Conservation (phyloP, 2,888 invertebrate species). For the Sturmia bella region DNA sequence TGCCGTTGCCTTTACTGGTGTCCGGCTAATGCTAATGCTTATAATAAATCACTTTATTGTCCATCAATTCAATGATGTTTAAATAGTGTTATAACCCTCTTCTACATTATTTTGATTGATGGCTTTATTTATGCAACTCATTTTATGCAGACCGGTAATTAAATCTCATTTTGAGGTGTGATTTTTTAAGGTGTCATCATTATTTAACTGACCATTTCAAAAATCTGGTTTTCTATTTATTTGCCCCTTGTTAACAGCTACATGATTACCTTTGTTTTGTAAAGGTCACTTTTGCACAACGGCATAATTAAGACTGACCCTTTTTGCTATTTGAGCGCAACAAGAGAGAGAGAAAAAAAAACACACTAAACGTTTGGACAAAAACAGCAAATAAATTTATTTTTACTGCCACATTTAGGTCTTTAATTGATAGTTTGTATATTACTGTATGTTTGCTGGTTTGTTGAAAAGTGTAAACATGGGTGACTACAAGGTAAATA, state of each 20-base stretch:
- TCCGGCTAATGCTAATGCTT: too few relatives aligned
- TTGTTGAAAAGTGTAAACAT: conserved; percentile 35
- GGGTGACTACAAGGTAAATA: conserved; percentile 44
- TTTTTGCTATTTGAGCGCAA: neutral
- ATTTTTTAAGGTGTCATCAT: conserved; percentile 52
- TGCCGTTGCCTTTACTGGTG: too few relatives aligned
- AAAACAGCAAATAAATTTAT: neutral
- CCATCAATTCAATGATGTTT: too few relatives aligned
- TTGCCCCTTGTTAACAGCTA: conserved; percentile 40
- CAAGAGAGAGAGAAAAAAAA: neutral
- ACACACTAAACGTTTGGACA: conserved; percentile 1
- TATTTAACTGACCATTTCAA: conserved; percentile 52
- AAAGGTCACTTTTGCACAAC: conserved; percentile 18
- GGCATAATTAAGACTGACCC: conserved; percentile 29
- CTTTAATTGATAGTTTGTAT: conserved; percentile 52
- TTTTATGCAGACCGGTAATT: neutral
- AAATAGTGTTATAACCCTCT: too few relatives aligned
- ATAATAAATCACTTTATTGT: too few relatives aligned
- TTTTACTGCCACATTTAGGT: conserved; percentile 36
- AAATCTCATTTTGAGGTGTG: conserved; percentile 38
- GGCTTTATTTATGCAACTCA: too few relatives aligned
- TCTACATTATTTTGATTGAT: too few relatives aligned
- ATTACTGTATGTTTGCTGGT: conserved; percentile 23
- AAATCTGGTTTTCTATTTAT: conserved; percentile 38
- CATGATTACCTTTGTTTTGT: conserved; percentile 26